Conservation (phyloP, 2,113 vertebrate genomes). For the Amazona vittata region DNA sequence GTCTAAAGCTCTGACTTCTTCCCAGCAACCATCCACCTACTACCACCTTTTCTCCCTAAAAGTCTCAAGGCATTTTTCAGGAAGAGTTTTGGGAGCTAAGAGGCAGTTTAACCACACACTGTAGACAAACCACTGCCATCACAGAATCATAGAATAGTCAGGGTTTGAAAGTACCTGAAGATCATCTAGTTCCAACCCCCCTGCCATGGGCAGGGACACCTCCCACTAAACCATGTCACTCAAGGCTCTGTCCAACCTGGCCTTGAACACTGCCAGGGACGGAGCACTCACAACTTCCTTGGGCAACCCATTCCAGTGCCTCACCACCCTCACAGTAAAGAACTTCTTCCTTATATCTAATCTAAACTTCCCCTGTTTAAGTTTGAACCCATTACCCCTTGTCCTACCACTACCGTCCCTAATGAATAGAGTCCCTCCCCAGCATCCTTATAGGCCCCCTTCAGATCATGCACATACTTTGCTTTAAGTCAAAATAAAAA, state of each 20-base stretch:
- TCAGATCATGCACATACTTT: not conserved
- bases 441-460: too few species aligned
- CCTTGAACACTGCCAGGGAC: not conserved
- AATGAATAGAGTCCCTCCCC: too few species aligned
- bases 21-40: not conserved
- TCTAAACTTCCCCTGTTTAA: too few species aligned
- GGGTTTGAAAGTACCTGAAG: not conserved
- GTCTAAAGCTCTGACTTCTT: not conserved
- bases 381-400: too few species aligned
- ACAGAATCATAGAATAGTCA: not conserved
- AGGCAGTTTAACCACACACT: not conserved
- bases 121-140: not conserved
- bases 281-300: too few species aligned
- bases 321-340: too few species aligned
- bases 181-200: not conserved
- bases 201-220: not conserved
- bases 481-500: not conserved
- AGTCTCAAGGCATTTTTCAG: not conserved
- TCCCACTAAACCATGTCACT: not conserved
- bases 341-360: too few species aligned
- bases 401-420: too few species aligned
- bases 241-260: not conserved
- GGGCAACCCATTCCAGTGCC: too few species aligned
- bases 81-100: not conserved
- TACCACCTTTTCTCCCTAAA: not conserved